phyloP scores from a whole-genome alignment of 2,797 vertebrate species.

The Pipistrellus nathusii region DNA sequence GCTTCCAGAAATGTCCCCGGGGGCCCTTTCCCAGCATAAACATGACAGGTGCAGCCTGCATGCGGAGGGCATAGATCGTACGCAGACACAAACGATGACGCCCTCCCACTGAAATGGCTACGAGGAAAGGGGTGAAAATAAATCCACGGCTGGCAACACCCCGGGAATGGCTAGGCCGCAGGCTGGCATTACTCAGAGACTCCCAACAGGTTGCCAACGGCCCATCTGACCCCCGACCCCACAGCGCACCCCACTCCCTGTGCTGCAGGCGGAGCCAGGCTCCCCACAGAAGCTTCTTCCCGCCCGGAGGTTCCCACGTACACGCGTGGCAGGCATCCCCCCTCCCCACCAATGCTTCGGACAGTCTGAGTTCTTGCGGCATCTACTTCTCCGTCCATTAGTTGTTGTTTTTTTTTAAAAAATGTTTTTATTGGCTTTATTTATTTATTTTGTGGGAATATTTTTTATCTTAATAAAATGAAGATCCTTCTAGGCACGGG shows the following conservation, averaged over 20 bases:
- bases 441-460: no score
- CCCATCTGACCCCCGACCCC: background rate
- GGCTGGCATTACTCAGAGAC: conserved; percentile 42
- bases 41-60: conserved; percentile 53
- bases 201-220: conserved; percentile 3
- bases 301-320: accelerated
- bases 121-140: conserved; percentile 69
- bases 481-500: no score
- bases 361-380: background rate
- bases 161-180: background rate
- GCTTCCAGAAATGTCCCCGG: background rate
- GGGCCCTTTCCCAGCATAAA: conserved; percentile 46
- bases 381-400: background rate
- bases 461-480: no score
- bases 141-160: conserved; percentile 62
- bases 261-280: background rate
- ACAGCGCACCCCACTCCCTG: background rate
- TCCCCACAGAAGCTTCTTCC: background rate
- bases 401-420: background rate
- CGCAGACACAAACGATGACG: conserved; percentile 34
- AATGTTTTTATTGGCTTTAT: background rate
- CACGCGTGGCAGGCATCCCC: no score
- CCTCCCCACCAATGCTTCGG: no score
- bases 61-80: background rate
- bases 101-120: conserved; percentile 48